A percentile compares a stretch with the other conserved stretches of the same genome.
phyloP scores from a whole-genome alignment of 92 coral and sea anemone genomes.

The Umimayanthus kanabou region DNA sequence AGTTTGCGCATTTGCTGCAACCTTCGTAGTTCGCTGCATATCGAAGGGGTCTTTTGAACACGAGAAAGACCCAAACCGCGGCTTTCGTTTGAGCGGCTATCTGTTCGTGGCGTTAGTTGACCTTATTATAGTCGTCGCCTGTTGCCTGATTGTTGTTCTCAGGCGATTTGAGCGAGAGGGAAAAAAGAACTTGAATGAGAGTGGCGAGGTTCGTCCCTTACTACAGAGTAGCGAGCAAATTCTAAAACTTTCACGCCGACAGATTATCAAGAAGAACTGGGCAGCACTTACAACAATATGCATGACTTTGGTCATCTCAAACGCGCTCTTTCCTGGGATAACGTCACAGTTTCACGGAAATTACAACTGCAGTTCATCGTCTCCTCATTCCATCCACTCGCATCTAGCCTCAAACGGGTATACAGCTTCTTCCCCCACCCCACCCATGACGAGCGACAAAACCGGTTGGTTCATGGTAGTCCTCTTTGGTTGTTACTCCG shows the following conservation, averaged over 20 bases:
- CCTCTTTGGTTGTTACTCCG: slow-evolving; percentile 86
- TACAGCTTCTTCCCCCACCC: slow-evolving; percentile 40
- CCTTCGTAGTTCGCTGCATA: slow-evolving; percentile 83
- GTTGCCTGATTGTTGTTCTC: slow-evolving; percentile 54
- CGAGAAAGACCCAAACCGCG: slow-evolving; percentile 55
- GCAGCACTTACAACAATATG: slow-evolving; percentile 68
- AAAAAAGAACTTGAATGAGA: neutral
- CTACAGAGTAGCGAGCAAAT: slow-evolving; percentile 38
- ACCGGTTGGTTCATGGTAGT: slow-evolving; percentile 90
- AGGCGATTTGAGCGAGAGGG: slow-evolving; percentile 30
- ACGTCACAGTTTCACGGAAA: slow-evolving; percentile 87
- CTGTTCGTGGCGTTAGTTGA: slow-evolving; percentile 80
- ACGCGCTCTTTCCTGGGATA: slow-evolving; percentile 85
- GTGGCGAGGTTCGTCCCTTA: slow-evolving; percentile 59
- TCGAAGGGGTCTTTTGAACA: slow-evolving; percentile 90
- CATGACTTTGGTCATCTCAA: slow-evolving; percentile 74
- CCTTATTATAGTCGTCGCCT: slow-evolving; percentile 71
- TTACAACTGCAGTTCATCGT: slow-evolving; percentile 67
- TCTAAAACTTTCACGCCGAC: slow-evolving; percentile 49
- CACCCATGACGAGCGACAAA: slow-evolving; percentile 58
- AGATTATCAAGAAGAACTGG: slow-evolving; percentile 66
- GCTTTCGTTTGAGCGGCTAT: slow-evolving; percentile 85
- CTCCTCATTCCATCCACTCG: slow-evolving; percentile 22
- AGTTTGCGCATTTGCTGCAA: slow-evolving; percentile 85
- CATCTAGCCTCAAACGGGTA: neutral